phyloP scores from a whole-genome alignment of 2,888 invertebrate genomes.

The Drepanosiphum platanoidis region DNA sequence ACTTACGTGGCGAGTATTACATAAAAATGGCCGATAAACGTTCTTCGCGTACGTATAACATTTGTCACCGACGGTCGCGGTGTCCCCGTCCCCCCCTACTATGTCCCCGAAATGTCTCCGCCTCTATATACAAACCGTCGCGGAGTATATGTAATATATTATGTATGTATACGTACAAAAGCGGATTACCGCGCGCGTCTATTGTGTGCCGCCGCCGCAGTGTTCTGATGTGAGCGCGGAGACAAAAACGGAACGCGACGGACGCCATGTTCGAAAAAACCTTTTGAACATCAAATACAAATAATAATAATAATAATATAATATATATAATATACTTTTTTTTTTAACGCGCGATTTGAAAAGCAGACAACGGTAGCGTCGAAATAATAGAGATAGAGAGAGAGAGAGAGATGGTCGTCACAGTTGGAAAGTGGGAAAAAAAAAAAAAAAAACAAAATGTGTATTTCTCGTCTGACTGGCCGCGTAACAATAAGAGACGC shows the following conservation, averaged over 20 bases:
- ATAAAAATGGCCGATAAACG: slow-evolving; percentile 48
- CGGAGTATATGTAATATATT: too few relatives aligned
- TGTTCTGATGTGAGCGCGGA: slow-evolving; percentile 24
- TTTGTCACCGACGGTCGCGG: slow-evolving; percentile 19
- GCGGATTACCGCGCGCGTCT: slow-evolving; percentile 52
- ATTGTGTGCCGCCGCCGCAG: too few relatives aligned
- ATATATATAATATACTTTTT: too few relatives aligned
- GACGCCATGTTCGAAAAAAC: slow-evolving; percentile 58
- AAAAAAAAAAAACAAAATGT: slow-evolving; percentile 33
- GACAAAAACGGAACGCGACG: slow-evolving; percentile 44
- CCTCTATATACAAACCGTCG: slow-evolving; percentile 35
- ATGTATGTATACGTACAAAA: too few relatives aligned
- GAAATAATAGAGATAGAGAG: not conserved
- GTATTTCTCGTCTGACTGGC: slow-evolving; percentile 57
- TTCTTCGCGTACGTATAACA: too few relatives aligned
- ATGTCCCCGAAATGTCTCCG: slow-evolving; percentile 48
- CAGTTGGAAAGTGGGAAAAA: slow-evolving; percentile 37
- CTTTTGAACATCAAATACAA: slow-evolving; percentile 6
- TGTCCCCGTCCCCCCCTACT: not conserved
- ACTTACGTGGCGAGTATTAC: too few relatives aligned
- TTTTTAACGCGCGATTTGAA: not conserved
- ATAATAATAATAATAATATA: too few relatives aligned
- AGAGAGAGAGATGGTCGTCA: not conserved
- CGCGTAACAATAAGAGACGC: slow-evolving; percentile 40
- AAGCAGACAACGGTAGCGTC: slow-evolving; percentile 19